A percentile compares a stretch with the other conserved stretches of the same genome.
Evolutionary conservation across 2,888 invertebrate genomes (phyloP).

Genomic region (Pachydiplax longipennis): DNA sequence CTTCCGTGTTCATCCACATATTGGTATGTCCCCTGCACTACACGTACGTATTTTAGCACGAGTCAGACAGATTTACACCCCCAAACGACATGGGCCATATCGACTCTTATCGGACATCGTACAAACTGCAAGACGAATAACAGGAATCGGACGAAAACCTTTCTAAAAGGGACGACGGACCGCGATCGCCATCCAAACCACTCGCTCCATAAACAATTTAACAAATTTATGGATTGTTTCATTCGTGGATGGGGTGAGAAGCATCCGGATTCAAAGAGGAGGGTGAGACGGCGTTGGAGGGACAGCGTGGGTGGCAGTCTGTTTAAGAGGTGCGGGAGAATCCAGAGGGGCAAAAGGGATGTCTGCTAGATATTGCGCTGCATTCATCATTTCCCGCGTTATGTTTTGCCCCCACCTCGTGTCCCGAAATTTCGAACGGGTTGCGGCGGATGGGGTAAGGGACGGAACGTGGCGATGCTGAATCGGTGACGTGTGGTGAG

Average conservation of each 20-base stretch:
- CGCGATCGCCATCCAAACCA: neutral
- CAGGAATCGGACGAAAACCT: neutral
- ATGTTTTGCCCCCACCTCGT: neutral
- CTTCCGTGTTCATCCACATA: neutral
- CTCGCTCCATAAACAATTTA: neutral
- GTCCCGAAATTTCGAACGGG: neutral
- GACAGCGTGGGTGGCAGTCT: neutral
- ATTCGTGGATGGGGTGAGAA: neutral
- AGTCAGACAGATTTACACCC: neutral
- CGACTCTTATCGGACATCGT: neutral
- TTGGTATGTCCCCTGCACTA: neutral
- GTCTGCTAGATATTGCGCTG: neutral
- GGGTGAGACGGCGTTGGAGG: neutral
- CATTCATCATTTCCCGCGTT: neutral
- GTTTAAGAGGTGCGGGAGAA: neutral
- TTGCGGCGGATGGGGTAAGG: neutral
- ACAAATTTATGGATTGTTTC: neutral
- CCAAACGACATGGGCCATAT: neutral
- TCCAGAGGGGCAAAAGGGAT: neutral
- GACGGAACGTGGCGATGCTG: neutral
- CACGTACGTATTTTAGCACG: neutral
- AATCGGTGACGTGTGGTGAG: neutral
- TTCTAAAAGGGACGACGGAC: neutral
- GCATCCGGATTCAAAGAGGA: neutral
- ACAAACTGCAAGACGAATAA: neutral